Base-by-base conservation (phyloP, 2,113 vertebrate species). In the Hippocampus barbouri region DNA sequence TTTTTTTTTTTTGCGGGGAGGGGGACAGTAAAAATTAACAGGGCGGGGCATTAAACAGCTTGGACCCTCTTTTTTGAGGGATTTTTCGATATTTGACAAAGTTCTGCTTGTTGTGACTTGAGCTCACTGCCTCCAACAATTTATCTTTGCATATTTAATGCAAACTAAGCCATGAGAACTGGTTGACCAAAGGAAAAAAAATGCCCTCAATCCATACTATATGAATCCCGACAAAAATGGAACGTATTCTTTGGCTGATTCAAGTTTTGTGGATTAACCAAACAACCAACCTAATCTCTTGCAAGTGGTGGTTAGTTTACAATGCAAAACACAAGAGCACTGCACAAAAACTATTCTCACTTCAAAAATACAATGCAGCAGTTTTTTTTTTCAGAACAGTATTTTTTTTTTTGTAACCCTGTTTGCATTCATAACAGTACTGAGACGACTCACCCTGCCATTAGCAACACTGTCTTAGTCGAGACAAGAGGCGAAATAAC, bases 321-420 rank as follows among this genome's bases (percentile, higher is more conserved):
- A 61, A 34, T 34, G 59, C 59, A 61, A 61, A 34, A 61, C 59
- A 60, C 57, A 61, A 61, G 18, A 34, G 59, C 15, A 8, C 20
- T 9, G 27, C 27, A 61, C 56, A 61, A 30, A 63, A 40, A 63
- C 21, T 45, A 64, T 38, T 41, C 34, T 41, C 60, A 8, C 15
- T 65, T 43, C 7, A 65, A 43, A 65, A 54, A 68, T 27, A 66
- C 21, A 68, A 74, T 62, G 3, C 6, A 64, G 57, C 25, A 25
- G 41, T 78, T 83, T 68, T 66, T 34, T 34, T 18, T 75, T 69
- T 59, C 11, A 69, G 56, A 5, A 53, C 78, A 38, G 4, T 34
- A 75, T 79, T 66, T 78, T 78, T 72, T 72, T 81, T 88, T 88
- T 71, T 69, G 47, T 79, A 79, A 72, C 84, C 83, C 83, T 80